A percentile compares a stretch with the other conserved stretches of the same genome.
phyloP scores from a whole-genome alignment of 2,888 invertebrate species.

The Dastarcus helophoroides region DNA sequence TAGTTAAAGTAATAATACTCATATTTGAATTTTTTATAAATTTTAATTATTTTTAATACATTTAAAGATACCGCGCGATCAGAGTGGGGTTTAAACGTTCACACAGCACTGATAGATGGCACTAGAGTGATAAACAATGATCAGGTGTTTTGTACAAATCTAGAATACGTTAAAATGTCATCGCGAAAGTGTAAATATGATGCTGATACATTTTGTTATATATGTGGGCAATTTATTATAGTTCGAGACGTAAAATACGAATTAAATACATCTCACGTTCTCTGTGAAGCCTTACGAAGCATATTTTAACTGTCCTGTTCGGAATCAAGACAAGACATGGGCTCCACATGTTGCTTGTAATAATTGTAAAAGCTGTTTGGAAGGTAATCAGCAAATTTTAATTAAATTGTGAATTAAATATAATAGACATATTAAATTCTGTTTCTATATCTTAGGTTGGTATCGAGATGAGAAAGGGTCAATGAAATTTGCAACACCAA shows the following conservation, averaged over 20 bases:
- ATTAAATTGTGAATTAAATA: slow-evolving; percentile 7
- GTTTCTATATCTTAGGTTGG: slow-evolving; percentile 9
- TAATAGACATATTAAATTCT: slow-evolving; percentile 9
- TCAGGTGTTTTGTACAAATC: slow-evolving; percentile 1
- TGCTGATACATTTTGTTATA: slow-evolving; percentile 8
- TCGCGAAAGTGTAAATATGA: slow-evolving; percentile 6
- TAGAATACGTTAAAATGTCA: not conserved
- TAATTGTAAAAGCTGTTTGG: slow-evolving; percentile 13
- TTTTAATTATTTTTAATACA: slow-evolving; percentile 6
- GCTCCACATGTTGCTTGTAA: slow-evolving; percentile 17
- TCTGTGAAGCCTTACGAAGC: slow-evolving; percentile 17
- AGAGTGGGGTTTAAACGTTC: slow-evolving; percentile 1
- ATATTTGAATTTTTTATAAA: slow-evolving; percentile 5
- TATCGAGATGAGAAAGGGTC: slow-evolving; percentile 12
- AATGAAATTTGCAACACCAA: slow-evolving; percentile 22
- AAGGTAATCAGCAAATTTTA: slow-evolving; percentile 9
- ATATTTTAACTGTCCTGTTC: slow-evolving; percentile 22
- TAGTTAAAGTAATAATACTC: slow-evolving; percentile 5
- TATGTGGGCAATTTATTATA: slow-evolving; percentile 17
- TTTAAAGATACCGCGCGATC: slow-evolving; percentile 3
- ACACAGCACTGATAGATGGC: not conserved
- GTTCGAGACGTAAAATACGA: slow-evolving; percentile 15
- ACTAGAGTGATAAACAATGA: not conserved
- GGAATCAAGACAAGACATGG: slow-evolving; percentile 18
- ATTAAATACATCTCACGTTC: slow-evolving; percentile 11